Conservation (phyloP, 1,140 invertebrate species). For the Heliconius hermathena region DNA sequence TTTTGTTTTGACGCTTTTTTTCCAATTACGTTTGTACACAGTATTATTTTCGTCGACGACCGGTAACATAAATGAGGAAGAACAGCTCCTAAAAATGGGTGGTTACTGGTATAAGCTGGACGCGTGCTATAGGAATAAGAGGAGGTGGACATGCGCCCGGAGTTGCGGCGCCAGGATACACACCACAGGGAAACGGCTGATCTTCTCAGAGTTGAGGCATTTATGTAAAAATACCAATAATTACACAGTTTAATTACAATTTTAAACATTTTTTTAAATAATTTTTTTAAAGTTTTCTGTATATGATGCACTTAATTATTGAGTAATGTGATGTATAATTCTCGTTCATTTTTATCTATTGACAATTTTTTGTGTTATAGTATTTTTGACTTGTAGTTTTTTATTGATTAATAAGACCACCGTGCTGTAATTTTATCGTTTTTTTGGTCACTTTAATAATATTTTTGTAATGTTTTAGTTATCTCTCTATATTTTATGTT, state of each 20-base stretch:
- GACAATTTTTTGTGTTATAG: background rate
- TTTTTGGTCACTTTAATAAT: background rate
- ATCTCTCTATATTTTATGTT: background rate
- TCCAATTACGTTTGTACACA: slow-evolving; percentile 25
- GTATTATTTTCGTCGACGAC: slow-evolving; percentile 22
- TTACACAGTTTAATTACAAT: slow-evolving; percentile 49
- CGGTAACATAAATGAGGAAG: slow-evolving; percentile 36
- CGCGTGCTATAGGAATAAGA: slow-evolving; percentile 52
- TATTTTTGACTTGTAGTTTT: background rate
- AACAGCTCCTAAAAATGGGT: slow-evolving; percentile 63
- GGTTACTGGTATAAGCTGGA: slow-evolving; percentile 71
- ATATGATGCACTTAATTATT: background rate
- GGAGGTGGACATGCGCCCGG: slow-evolving; percentile 68
- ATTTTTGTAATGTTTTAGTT: background rate
- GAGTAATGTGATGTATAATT: background rate
- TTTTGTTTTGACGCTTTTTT: slow-evolving; percentile 3
- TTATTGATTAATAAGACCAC: background rate
- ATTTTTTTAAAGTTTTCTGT: background rate
- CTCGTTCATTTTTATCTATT: background rate
- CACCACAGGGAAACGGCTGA: slow-evolving; percentile 62
- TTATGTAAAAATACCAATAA: slow-evolving; percentile 52
- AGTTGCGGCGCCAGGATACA: slow-evolving; percentile 70
- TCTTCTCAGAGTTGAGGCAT: slow-evolving; percentile 64
- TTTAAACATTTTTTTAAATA: background rate
- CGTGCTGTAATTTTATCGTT: background rate